These are phyloP conservation scores for Crocodylus rhombifer DNA, from an alignment of 2,797 vertebrate genomes.

Conservation along the genomic window DNA sequence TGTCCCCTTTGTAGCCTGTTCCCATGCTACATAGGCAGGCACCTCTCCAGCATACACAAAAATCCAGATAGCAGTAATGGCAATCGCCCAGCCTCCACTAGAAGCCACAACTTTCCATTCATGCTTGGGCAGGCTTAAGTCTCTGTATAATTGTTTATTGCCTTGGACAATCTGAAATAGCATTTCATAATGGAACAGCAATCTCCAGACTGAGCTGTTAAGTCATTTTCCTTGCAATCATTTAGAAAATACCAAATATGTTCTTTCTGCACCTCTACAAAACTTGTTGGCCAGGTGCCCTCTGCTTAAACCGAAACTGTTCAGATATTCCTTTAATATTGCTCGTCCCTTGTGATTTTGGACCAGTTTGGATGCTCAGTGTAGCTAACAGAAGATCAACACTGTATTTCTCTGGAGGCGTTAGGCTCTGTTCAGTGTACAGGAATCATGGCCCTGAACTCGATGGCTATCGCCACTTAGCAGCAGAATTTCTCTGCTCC, in stretches of 20 bases:
- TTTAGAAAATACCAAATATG: slow-evolving; percentile 22
- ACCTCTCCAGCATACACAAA: neutral
- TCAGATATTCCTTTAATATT: slow-evolving; percentile 41
- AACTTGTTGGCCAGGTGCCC: neutral
- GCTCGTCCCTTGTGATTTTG: slow-evolving; percentile 25
- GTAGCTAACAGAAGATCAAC: neutral
- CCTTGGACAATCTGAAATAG: slow-evolving; percentile 20
- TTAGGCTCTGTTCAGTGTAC: slow-evolving; percentile 56
- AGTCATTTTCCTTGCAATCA: slow-evolving; percentile 35
- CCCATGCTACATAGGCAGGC: rapidly evolving
- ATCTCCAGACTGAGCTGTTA: slow-evolving; percentile 24
- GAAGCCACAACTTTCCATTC: neutral
- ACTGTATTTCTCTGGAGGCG: neutral
- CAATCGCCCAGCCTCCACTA: neutral
- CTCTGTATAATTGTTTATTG: neutral
- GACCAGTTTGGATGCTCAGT: slow-evolving; percentile 22
- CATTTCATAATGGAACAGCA: neutral
- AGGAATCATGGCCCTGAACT: neutral
- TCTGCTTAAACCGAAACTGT: rapidly evolving
- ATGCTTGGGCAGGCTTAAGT: neutral
- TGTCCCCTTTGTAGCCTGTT: neutral
- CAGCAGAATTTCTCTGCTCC: slow-evolving; percentile 21
- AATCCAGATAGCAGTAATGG: neutral
- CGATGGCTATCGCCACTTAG: neutral
- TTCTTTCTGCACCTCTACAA: slow-evolving; percentile 13